Evolutionary conservation across 2,888 invertebrate species (phyloP), one percentile per base, ranked within the genome.

Genomic region (Spilarctia lutea): DNA sequence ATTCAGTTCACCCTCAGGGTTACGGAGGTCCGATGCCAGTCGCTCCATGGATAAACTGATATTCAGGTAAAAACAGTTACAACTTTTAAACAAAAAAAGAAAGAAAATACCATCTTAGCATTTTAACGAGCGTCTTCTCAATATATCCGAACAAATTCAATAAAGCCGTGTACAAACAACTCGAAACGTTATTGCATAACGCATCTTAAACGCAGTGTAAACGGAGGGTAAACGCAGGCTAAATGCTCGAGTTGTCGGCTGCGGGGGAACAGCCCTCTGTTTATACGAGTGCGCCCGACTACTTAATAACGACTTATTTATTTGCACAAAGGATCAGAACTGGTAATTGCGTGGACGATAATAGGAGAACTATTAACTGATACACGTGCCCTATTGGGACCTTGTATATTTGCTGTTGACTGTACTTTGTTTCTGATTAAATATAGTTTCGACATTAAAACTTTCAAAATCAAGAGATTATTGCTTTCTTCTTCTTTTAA

Each of bases 251-350:
- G 77, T 79, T 71, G 73, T 30, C 75, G 74, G 82, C 83, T 80
- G 81, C 78, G 79, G 80, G 85, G 85, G 85, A 82, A 76, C 81
- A 77, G 63, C 92, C 92, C 92, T 91, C 89, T 91, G 87, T 92
- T 91, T 89, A 87, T 88, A 80, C 83, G 81, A 81, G 84, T 84
- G 87, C 83, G 83, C 86, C 81, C 86, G 83, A 87, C 87, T 91
- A 90, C 92, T 92, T 92, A 92, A 92, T 92, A 91, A 91, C 89
- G 92, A 91, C 90, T 91, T 92, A 91, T 92, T 91, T 92, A 92
- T 92, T 92, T 91, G 88, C 86, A 89, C 90, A 90, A 91, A 87
- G 90, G 91, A 90, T 92, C 88, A 84, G 80, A 83, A 86, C 84
- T 83, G 85, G 89, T 91, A 91, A 92, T 92, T 92, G 92, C 90